Evolutionary conservation across 2,113 vertebrate species (phyloP), one percentile per base, ranked within the genome.

Genomic region (Aegypius monachus): DNA sequence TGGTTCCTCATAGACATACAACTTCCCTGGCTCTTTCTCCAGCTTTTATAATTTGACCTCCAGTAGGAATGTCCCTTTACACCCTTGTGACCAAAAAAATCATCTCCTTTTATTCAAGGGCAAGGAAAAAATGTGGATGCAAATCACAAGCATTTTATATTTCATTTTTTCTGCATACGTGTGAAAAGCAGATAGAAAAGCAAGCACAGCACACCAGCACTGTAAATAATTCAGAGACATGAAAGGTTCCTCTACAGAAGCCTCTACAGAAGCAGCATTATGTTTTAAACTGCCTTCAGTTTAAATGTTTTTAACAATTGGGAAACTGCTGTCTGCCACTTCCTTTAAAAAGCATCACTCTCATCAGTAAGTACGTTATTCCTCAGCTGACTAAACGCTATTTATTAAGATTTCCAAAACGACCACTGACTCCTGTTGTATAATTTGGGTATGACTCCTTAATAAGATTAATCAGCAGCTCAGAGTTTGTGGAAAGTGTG

Each of bases 201-300:
- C 80, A 93, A 93, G 52, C 59, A 91, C 75, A 74, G 90, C 85
- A 95, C 55, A 93, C 29, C 67, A 90, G 42, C 47, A 71, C 4
- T 52, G n/a, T 91, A 88, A 95, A 93, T 91, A 92, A 95, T 93
- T 82, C 62, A 92, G 61, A 25, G 16, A 38, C 36, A n/a, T 15
- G 32, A 66, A 85, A 93, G 43, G 71, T 65, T 94, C 59, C 43
- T 82, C 81, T 91, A 52, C 43, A 93, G 68, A 83, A 90, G 66
- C 73, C 86, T 66, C 21, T 34, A 59, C 38, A 75, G 63, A 86
- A 65, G 65, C 66, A 61, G 45, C 92, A 82, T 65, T 93, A 84
- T 55, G n/a, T 63, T 92, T 90, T 90, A 93, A 96, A 80, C 42
- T 63, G 62, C 53, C 81, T 94, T 88, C 78, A 88, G 70, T 67